These are phyloP conservation scores for Pseudopodoces humilis DNA, from an alignment of 2,113 vertebrate species.

Conservation along the genomic window DNA sequence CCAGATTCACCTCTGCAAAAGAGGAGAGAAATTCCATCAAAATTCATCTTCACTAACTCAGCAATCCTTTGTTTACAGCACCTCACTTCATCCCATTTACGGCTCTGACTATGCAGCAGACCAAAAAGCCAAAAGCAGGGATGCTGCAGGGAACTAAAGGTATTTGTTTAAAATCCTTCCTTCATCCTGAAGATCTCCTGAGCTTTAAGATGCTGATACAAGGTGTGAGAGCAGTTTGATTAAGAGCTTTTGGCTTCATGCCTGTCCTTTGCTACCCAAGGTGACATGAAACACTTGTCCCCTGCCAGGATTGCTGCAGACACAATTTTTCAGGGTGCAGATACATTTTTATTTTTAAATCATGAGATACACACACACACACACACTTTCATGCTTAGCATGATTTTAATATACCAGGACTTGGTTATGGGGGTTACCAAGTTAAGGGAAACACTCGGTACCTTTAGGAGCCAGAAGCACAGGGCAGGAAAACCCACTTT, in stretches of 20 bases:
- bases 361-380: neutral
- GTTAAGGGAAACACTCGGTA: neutral
- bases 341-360: neutral
- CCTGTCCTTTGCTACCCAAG: neutral
- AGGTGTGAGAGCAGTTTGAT: neutral
- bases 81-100: neutral
- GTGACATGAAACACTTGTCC: neutral
- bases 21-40: slow-evolving; percentile 34
- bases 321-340: neutral
- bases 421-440: neutral
- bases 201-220: neutral
- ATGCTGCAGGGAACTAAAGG: neutral
- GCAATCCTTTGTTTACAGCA: neutral
- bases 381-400: neutral
- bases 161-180: neutral
- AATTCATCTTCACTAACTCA: neutral
- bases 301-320: neutral
- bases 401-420: neutral
- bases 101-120: neutral
- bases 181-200: neutral
- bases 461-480: neutral
- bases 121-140: neutral
- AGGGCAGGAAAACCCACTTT: neutral
- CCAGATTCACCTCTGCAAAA: slow-evolving; percentile 93
- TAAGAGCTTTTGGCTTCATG: neutral